Evolutionary conservation across 2,113 vertebrate species (phyloP).

Genomic region (Numenius arquata): DNA sequence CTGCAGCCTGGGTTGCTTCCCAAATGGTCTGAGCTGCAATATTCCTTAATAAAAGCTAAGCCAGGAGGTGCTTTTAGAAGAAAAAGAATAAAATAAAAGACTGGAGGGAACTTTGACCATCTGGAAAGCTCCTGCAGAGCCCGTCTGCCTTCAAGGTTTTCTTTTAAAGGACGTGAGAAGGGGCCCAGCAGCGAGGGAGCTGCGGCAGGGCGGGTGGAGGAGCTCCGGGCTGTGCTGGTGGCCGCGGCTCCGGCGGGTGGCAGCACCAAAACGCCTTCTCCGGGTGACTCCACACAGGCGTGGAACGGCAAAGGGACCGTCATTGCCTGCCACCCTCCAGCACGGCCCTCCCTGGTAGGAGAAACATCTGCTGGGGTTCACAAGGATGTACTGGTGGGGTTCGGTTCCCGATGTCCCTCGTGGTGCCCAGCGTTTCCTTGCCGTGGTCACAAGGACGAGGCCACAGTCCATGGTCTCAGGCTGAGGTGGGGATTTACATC

Average conservation of each 20-base stretch:
- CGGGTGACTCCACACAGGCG: fast-evolving
- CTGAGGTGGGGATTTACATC: fast-evolving
- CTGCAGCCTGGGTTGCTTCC: background rate
- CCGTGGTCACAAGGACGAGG: fast-evolving
- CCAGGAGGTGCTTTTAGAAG: background rate
- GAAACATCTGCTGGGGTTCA: background rate
- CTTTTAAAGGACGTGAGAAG: background rate
- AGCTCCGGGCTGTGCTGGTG: background rate
- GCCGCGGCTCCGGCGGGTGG: background rate
- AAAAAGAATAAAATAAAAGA: too few relatives aligned
- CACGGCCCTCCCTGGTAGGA: fast-evolving
- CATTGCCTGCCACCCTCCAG: background rate
- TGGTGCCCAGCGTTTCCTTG: background rate
- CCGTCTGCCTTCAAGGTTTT: background rate
- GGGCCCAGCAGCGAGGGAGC: background rate
- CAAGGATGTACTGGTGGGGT: background rate
- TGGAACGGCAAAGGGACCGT: background rate
- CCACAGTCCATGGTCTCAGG: fast-evolving
- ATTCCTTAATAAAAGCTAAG: background rate
- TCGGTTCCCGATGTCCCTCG: fast-evolving
- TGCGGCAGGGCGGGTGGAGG: fast-evolving
- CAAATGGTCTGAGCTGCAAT: background rate
- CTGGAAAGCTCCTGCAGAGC: background rate
- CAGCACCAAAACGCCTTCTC: background rate
- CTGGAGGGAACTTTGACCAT: background rate